These are phyloP conservation scores for Prunella fulvescens DNA, from an alignment of 2,113 vertebrate species.

Conservation along the genomic window DNA sequence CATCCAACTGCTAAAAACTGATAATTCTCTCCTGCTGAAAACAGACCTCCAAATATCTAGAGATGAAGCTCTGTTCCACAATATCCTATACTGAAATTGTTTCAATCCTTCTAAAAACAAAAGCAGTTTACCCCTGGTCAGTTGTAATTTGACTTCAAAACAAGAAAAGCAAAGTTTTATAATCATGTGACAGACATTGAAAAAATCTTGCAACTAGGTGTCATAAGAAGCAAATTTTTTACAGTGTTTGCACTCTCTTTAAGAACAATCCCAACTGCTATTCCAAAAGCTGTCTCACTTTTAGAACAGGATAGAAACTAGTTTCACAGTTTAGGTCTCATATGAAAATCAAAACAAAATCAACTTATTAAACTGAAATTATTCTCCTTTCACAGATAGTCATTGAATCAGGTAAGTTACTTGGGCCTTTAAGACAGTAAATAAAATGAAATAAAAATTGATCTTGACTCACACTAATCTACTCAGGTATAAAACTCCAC, in stretches of 20 bases:
- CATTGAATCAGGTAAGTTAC: background rate
- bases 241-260: background rate
- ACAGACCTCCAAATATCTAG: background rate
- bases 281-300: background rate
- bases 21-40: background rate
- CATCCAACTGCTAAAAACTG: background rate
- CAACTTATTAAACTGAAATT: background rate
- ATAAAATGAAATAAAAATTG: background rate
- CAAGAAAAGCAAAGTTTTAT: background rate
- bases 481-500: background rate
- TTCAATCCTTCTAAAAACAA: background rate
- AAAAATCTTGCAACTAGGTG: background rate
- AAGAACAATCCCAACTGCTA: background rate
- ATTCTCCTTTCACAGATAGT: background rate
- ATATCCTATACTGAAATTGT: background rate
- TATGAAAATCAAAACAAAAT: background rate
- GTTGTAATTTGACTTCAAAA: background rate
- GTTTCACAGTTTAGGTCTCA: background rate
- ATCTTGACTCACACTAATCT: background rate
- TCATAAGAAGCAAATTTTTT: background rate
- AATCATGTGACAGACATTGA: background rate
- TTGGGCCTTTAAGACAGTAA: background rate
- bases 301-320: background rate
- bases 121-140: background rate
- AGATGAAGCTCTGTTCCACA: background rate